Percentiles rank a stretch among this genome's conserved stretches.
Evolutionary conservation across 2,113 vertebrate genomes (phyloP).

Genomic region (Varanus komodoensis): DNA sequence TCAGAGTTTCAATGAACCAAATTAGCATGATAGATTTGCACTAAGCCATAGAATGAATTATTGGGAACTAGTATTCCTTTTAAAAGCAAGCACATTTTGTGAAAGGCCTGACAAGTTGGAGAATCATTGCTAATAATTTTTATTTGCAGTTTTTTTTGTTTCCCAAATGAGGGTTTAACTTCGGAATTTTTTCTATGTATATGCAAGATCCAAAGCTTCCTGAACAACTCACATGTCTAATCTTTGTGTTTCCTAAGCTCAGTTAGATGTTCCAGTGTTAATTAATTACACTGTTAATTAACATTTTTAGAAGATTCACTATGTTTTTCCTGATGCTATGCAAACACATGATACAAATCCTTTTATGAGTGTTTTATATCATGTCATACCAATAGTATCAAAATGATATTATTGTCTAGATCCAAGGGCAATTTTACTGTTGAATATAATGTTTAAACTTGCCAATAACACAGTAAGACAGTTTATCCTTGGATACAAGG

Average conservation of each 20-base stretch:
- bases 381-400: too few species aligned
- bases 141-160: neutral
- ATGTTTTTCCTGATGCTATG: neutral
- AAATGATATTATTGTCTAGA: neutral
- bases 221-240: neutral
- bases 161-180: neutral
- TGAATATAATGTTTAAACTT: neutral
- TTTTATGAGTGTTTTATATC: neutral
- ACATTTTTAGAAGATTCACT: neutral
- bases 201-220: neutral
- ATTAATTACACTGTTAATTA: neutral
- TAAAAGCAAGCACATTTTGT: conserved; percentile 13
- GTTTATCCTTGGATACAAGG: neutral
- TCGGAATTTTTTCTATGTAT: neutral
- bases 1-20: conserved; percentile 32
- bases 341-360: neutral
- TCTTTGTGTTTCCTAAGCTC: too few species aligned
- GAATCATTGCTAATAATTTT: conserved; percentile 13
- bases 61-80: conserved; percentile 15
- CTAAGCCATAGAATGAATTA: conserved; percentile 35
- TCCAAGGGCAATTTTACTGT: neutral
- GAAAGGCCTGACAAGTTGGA: conserved; percentile 1
- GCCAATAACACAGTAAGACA: neutral
- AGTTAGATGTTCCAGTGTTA: neutral
- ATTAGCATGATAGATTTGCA: conserved; percentile 31